A percentile compares a stretch with the other conserved stretches of the same genome.
Conservation (phyloP, 2,888 invertebrate genomes). For the Callimorpha dominula region DNA sequence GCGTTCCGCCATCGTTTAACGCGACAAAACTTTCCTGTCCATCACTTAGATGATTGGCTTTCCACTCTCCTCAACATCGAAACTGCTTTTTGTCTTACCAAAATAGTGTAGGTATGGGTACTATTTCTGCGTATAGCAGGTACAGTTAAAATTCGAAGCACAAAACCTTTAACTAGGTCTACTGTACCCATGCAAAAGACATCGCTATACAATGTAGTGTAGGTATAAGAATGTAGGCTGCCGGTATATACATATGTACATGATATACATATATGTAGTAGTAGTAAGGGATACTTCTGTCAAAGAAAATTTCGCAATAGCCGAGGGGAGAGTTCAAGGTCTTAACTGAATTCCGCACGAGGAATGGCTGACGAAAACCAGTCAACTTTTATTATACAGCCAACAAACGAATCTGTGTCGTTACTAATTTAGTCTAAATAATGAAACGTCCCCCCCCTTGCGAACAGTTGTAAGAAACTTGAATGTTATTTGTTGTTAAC, state of each 20-base stretch:
- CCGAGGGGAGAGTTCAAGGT: constrained; percentile 19
- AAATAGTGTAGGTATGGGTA: no score
- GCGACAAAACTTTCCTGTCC: no score
- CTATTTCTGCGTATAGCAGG: no score
- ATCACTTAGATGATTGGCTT: no score
- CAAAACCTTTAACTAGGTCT: no score
- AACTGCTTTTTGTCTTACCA: no score
- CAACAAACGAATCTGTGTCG: constrained; percentile 9
- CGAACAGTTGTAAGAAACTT: constrained; percentile 2
- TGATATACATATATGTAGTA: not conserved
- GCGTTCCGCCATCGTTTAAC: no score
- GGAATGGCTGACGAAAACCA: not conserved
- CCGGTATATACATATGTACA: not conserved
- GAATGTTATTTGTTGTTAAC: constrained; percentile 8
- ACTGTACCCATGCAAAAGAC: not conserved
- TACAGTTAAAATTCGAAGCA: no score
- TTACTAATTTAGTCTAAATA: constrained; percentile 17
- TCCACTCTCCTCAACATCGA: no score
- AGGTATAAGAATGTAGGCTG: not conserved
- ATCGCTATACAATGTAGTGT: not conserved
- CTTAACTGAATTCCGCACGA: constrained; percentile 9
- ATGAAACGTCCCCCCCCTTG: constrained; percentile 19
- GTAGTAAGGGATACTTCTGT: not conserved
- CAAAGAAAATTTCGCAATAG: not conserved
- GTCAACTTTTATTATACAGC: not conserved